A percentile compares a stretch with the other conserved stretches of the same genome.
Conservation (phyloP, 2,888 invertebrate genomes). For the Andricus curvator region DNA sequence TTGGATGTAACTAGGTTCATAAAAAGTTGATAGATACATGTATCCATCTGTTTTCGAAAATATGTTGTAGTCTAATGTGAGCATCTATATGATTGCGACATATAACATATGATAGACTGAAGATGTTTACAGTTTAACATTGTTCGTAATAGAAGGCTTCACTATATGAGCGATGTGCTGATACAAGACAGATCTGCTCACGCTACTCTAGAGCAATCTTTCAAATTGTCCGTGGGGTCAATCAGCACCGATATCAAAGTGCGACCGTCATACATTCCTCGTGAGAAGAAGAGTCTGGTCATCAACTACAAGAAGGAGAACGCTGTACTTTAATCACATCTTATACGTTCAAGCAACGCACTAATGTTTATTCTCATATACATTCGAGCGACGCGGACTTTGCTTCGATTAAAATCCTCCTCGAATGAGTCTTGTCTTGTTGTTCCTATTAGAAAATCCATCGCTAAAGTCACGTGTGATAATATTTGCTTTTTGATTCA, state of each 20-base stretch:
- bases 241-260: constrained; percentile 54
- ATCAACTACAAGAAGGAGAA: constrained; percentile 38
- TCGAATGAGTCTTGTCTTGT: constrained; percentile 25
- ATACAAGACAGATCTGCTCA: constrained; percentile 39
- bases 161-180: constrained; percentile 26
- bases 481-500: constrained; percentile 27
- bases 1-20: no score
- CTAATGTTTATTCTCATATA: constrained; percentile 39
- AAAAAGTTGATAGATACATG: not conserved
- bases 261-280: constrained; percentile 46
- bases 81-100: not conserved
- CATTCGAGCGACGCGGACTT: constrained; percentile 26
- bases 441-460: constrained; percentile 24
- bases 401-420: constrained; percentile 37
- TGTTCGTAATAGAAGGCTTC: constrained; percentile 33
- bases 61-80: not conserved
- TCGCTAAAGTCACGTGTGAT: constrained; percentile 15
- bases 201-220: constrained; percentile 45
- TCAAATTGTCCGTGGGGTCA: constrained; percentile 56
- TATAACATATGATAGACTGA: constrained; percentile 1
- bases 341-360: constrained; percentile 21
- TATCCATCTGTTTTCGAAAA: not conserved
- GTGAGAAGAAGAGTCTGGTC: constrained; percentile 51
- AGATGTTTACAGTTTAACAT: constrained; percentile 21
- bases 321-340: constrained; percentile 38